These are phyloP conservation scores for Heliopora coerulea DNA, from an alignment of 92 coral and sea anemone species.

Conservation along the genomic window DNA sequence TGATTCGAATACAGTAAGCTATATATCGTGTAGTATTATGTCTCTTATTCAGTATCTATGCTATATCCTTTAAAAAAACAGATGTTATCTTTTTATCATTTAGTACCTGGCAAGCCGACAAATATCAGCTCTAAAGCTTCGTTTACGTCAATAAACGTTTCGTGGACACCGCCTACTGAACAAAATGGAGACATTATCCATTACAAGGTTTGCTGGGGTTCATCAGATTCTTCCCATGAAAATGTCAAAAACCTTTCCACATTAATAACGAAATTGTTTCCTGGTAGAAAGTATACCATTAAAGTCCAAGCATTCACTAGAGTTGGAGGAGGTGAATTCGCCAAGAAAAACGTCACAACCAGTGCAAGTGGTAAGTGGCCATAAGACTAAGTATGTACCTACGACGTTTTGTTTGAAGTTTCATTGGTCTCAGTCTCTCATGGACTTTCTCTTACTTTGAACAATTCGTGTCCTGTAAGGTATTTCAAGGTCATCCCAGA, in stretches of 20 bases:
- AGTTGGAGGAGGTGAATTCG: constrained; percentile 47
- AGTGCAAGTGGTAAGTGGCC: too few relatives aligned
- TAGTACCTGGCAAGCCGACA: constrained; percentile 56
- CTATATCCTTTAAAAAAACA: neutral
- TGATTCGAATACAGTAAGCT: too few relatives aligned
- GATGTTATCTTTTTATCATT: neutral
- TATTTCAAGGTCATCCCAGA: too few relatives aligned
- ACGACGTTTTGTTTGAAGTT: too few relatives aligned
- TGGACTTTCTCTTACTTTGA: too few relatives aligned
- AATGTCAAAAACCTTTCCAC: neutral
- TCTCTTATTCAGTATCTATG: too few relatives aligned
- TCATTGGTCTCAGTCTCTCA: too few relatives aligned
- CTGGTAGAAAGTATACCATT: constrained; percentile 40
- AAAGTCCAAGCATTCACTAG: constrained; percentile 55
- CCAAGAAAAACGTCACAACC: too few relatives aligned
- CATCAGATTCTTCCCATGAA: constrained; percentile 11
- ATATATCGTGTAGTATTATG: too few relatives aligned
- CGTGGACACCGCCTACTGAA: constrained; percentile 48
- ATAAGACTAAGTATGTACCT: too few relatives aligned
- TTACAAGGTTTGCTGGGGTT: constrained; percentile 38
- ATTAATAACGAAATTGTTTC: constrained; percentile 25
- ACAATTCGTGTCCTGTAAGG: too few relatives aligned
- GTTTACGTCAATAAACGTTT: constrained; percentile 44
- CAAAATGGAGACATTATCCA: constrained; percentile 49
- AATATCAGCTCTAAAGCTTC: constrained; percentile 18